Conservation (phyloP, 2,113 vertebrate species). For the Melanerpes formicivorus region DNA sequence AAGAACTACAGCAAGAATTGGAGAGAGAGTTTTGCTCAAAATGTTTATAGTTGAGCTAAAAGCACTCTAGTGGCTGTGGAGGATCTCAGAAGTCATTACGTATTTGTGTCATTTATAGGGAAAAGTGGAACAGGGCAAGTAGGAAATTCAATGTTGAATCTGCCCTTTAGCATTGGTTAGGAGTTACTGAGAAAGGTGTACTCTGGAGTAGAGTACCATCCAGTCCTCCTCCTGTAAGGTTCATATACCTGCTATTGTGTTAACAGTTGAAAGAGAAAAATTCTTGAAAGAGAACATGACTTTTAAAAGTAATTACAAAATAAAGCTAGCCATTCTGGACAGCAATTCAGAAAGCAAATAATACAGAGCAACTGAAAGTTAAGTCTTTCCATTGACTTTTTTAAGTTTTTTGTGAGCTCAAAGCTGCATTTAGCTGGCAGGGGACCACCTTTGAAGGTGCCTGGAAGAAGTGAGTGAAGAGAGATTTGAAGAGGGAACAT, state of each 20-base stretch:
- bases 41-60: background rate
- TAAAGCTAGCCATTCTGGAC: background rate
- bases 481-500: background rate
- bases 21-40: background rate
- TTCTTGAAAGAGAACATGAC: background rate
- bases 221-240: background rate
- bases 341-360: background rate
- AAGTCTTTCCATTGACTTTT: background rate
- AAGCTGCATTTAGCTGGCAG: background rate
- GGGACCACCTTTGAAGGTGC: background rate
- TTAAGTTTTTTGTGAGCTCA: background rate
- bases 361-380: background rate
- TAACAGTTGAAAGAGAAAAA: background rate
- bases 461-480: background rate
- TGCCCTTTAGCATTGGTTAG: background rate
- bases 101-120: background rate
- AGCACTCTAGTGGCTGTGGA: background rate
- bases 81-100: background rate
- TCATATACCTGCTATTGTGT: background rate
- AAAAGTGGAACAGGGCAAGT: background rate
- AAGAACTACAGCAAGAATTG: no score
- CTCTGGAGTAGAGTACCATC: background rate
- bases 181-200: background rate
- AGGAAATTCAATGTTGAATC: background rate
- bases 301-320: background rate